Conservation (phyloP, 2,888 invertebrate genomes). For the Automeris io region DNA sequence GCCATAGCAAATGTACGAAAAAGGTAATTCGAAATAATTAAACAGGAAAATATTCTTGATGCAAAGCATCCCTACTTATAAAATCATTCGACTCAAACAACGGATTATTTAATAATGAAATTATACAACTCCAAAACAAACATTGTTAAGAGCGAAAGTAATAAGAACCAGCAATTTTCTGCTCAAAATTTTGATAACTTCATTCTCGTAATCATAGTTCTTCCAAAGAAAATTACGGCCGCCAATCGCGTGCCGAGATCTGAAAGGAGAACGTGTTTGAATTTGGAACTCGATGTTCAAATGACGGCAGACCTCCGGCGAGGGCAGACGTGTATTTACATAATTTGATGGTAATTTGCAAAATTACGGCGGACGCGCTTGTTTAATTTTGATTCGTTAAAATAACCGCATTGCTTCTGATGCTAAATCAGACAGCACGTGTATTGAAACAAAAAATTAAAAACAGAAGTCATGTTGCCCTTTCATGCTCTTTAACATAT, state of each 20-base stretch:
- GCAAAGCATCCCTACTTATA: too few species aligned
- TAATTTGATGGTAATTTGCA: conserved; percentile 49
- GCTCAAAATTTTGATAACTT: conserved; percentile 62
- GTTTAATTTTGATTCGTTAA: too few species aligned
- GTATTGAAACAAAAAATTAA: too few species aligned
- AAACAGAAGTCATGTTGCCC: too few species aligned
- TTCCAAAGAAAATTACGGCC: conserved; percentile 38
- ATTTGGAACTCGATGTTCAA: conserved; percentile 46
- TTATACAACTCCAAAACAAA: conserved; percentile 55
- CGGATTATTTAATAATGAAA: conserved; percentile 50
- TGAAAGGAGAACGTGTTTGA: conserved; percentile 39
- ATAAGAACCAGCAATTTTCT: conserved; percentile 50
- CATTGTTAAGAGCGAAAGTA: conserved; percentile 48
- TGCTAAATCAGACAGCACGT: too few species aligned
- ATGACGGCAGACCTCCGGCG: conserved; percentile 34
- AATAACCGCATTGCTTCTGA: too few species aligned
- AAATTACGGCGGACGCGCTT: conserved; percentile 8
- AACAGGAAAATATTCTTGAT: too few species aligned
- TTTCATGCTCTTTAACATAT: too few species aligned
- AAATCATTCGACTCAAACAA: conserved; percentile 8
- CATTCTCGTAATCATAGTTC: conserved; percentile 60
- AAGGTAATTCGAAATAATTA: too few species aligned
- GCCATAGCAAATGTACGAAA: too few species aligned
- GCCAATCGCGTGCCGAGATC: conserved; percentile 45
- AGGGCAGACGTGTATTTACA: conserved; percentile 50